phyloP scores from a whole-genome alignment of 2,888 invertebrate species.

The Perdita meconis region DNA sequence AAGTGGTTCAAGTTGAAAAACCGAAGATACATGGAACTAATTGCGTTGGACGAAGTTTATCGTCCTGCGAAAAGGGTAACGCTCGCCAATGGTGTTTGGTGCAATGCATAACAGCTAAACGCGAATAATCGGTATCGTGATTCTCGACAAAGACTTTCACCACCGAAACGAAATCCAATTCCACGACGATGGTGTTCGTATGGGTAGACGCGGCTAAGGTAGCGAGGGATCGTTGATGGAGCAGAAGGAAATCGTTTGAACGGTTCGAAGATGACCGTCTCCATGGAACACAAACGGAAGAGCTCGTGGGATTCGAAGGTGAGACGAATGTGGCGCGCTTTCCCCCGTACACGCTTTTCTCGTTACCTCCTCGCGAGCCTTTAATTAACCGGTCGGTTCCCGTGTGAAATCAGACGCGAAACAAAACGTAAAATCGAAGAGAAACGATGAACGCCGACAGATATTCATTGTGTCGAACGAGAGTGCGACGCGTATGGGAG shows the following conservation, averaged over 20 bases:
- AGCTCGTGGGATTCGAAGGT: conserved; percentile 86
- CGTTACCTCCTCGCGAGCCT: conserved; percentile 39
- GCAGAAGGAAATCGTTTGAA: conserved; percentile 36
- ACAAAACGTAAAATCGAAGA: conserved; percentile 39
- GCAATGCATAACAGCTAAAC: conserved; percentile 6
- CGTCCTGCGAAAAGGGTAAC: not conserved
- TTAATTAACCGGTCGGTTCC: conserved; percentile 59
- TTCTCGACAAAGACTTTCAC: not conserved
- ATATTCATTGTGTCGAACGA: conserved; percentile 26
- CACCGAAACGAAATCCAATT: conserved; percentile 8
- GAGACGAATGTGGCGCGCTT: conserved; percentile 73
- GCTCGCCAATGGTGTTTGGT: conserved; percentile 11
- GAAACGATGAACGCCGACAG: conserved; percentile 31
- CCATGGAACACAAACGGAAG: conserved; percentile 85
- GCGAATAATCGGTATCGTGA: conserved; percentile 10
- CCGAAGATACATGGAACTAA: conserved; percentile 22
- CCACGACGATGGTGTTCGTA: conserved; percentile 54
- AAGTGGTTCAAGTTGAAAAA: not conserved
- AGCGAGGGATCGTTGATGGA: conserved; percentile 56
- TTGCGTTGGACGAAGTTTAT: not conserved
- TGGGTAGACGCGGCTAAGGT: conserved; percentile 38
- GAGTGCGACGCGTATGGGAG: not conserved
- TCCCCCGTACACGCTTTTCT: conserved; percentile 54
- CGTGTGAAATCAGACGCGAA: conserved; percentile 58
- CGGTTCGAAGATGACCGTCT: conserved; percentile 82